Evolutionary conservation across 1,140 invertebrate species (phyloP).

Genomic region (Heliconius congener): DNA sequence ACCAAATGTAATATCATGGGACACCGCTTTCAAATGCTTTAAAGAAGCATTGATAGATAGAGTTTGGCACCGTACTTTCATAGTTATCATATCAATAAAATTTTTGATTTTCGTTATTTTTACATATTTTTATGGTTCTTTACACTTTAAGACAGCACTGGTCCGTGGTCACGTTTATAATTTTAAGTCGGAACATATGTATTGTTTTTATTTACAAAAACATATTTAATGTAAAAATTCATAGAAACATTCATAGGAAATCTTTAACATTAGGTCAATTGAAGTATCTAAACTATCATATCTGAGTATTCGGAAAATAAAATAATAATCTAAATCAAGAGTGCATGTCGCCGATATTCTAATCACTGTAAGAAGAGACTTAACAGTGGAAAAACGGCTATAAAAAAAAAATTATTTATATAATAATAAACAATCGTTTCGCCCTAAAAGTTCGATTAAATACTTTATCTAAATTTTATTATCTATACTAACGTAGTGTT

Average conservation of each 20-base stretch:
- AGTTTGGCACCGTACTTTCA: not conserved
- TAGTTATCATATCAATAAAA: not conserved
- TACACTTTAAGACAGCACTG: too few relatives aligned
- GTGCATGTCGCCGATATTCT: not conserved
- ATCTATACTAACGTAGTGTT: too few relatives aligned
- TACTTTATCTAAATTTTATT: constrained; percentile 6
- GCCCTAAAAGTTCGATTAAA: not conserved
- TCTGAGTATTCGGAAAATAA: constrained; percentile 12
- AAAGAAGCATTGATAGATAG: not conserved
- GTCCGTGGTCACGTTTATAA: not conserved
- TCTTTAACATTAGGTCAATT: not conserved
- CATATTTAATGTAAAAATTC: not conserved
- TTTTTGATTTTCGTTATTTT: not conserved
- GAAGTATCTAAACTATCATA: not conserved
- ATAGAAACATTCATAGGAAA: constrained; percentile 2
- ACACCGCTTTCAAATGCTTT: not conserved
- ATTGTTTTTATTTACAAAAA: not conserved
- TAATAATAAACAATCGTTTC: constrained; percentile 18
- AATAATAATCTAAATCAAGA: not conserved
- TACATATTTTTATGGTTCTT: too few relatives aligned
- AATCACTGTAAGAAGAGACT: not conserved
- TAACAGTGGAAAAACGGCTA: not conserved
- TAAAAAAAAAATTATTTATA: not conserved
- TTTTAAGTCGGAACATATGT: not conserved
- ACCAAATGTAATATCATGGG: not conserved